Base-by-base conservation (phyloP, 2,888 invertebrate species). In the Embidobia sp. region DNA sequence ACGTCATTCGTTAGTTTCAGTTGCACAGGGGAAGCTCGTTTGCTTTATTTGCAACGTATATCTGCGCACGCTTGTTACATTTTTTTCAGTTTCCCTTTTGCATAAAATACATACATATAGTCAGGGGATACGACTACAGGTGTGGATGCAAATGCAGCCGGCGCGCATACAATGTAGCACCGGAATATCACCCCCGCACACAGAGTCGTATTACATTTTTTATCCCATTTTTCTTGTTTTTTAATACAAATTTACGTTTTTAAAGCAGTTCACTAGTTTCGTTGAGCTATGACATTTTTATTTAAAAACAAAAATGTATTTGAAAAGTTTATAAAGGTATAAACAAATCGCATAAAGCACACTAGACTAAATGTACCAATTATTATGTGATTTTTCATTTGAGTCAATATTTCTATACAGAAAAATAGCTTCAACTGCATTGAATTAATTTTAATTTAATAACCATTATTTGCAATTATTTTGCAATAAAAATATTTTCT, bases 31-130 rank as follows among this genome's bases (percentile, higher is more conserved):
- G n/a, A 46, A 10, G 18, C 51, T 22, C 10, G 40, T 48, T 57
- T 18, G 40, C 19, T 57, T 67, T 40, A 48, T 55, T 57, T 48
- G 44, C 11, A 37, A 57, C 22, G 63, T 35, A 64, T 37, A 70
- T 27, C 26, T 16, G 49, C 27, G 42, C 64, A 64, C 64, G 64
- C 57, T 64, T 73, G 63, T 63, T 40, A 70, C 33, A 66, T 59
- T 59, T 70, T 66, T 48, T 70, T 49, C 57, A 55, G 49, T 63
- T 57, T 64, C 64, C 64, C 73, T 73, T 57, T 64, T 64, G 48
- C 64, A 57, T 64, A 33, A 64, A 63, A 48, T 48, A 46, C 63
- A 22, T 18, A 6, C 63, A 15, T 15, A 46, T 3, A 13, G 55
- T 53, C 48, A 26, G 16, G 63, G 63, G 27, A 48, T 46, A 35